Conservation (phyloP, 2,113 vertebrate genomes). For the Myotis brandtii region DNA sequence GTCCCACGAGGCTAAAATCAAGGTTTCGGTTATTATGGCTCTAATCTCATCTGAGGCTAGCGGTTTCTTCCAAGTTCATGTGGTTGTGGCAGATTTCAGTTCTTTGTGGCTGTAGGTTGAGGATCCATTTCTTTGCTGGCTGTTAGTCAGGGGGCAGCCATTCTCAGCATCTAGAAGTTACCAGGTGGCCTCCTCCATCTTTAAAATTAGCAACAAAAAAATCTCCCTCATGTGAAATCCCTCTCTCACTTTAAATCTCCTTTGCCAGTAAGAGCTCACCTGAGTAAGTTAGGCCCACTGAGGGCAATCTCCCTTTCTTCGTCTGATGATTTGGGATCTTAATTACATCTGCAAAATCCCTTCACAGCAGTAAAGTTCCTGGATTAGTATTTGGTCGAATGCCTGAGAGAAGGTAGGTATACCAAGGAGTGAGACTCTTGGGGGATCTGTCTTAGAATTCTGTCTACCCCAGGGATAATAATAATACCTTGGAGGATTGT, state of each 20-base stretch:
- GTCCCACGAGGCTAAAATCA: neutral
- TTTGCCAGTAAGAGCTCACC: neutral
- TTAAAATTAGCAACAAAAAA: neutral
- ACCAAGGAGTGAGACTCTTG: neutral
- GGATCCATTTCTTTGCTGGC: neutral
- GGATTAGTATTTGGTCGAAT: neutral
- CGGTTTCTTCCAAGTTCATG: neutral
- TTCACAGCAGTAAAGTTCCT: neutral
- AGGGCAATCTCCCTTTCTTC: neutral
- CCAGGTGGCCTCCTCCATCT: neutral
- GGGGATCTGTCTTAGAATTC: neutral
- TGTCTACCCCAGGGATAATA: neutral
- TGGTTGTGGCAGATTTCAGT: neutral
- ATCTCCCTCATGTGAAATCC: neutral
- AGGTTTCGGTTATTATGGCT: accelerated
- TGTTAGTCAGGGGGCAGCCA: neutral
- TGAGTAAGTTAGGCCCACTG: neutral
- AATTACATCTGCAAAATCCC: neutral
- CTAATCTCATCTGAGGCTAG: neutral
- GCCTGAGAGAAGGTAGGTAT: neutral
- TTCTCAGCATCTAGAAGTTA: neutral
- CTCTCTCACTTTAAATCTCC: neutral
- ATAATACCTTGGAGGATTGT: neutral
- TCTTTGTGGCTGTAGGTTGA: neutral
- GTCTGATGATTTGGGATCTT: neutral